A percentile compares a stretch with the other conserved stretches of the same genome.
Conservation (phyloP, 2,797 vertebrate species). For the Lophius americanus region DNA sequence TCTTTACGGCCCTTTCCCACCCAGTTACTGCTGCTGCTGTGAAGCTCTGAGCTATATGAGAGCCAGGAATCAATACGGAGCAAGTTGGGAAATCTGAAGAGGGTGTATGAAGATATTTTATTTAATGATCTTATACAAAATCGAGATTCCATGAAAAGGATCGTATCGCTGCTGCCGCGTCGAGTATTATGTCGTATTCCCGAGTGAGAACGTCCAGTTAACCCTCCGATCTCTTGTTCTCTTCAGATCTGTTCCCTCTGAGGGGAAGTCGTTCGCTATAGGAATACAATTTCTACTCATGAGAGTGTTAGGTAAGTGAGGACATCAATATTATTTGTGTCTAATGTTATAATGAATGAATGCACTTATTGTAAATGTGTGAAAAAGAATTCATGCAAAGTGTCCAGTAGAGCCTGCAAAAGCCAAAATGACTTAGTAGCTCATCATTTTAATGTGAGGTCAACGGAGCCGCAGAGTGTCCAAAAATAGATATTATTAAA, state of each 20-base stretch:
- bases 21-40: background rate
- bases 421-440: background rate
- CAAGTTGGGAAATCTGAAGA: background rate
- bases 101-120: background rate
- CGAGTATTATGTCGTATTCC: background rate
- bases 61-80: background rate
- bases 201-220: background rate
- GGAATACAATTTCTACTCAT: constrained; percentile 95
- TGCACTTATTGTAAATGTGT: background rate
- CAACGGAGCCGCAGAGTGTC: too few species aligned
- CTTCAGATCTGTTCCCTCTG: constrained; percentile 87
- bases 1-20: background rate
- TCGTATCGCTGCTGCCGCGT: background rate
- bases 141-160: background rate
- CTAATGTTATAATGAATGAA: background rate
- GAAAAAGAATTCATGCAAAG: background rate
- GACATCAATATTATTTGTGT: background rate
- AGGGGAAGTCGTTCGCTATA: constrained; percentile 96
- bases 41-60: constrained; percentile 5
- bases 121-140: background rate
- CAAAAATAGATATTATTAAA: too few species aligned
- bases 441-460: too few species aligned
- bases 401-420: background rate
- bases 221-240: background rate
- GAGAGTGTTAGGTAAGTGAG: constrained; percentile 91